Base-by-base conservation (phyloP, 37 sponge, comb jelly and placozoan species). In the Aplysina aerophoba region DNA sequence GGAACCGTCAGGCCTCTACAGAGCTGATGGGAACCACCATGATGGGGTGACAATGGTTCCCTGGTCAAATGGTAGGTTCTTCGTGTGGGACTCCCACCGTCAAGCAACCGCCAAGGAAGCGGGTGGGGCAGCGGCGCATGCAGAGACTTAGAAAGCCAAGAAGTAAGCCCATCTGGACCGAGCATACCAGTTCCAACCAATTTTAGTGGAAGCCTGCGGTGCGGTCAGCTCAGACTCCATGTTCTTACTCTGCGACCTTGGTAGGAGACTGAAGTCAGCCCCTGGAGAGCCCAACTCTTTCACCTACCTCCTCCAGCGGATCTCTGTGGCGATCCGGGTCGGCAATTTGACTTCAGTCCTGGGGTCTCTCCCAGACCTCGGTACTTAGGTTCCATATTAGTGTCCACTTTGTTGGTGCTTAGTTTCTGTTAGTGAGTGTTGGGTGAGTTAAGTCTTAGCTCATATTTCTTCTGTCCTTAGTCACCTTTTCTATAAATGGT, bases 31-130 rank as follows among this genome's bases (percentile, higher is more conserved):
- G 13, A 79, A 79, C 15, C 28, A 58, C 24, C 80, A 55, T 30
- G 80, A 79, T 79, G 80, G 80, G 5, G 13, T 79, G n/a, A 55
- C 80, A 11, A 14, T 22, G 27, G 80, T 79, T 13, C 80, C 80
- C 20, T 79, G 80, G 80, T 50, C 56, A 25, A 20, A 53, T 8
- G 80, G 80, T 21, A 79, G 27, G 28, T 79, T 28, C 6, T 37
- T 79, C 6, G 59, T 79, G 28, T 79, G 80, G 80, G 80, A 79
- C 34, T 79, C 80, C 22, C 24, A 53, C 80, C 17, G 25, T 15
- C 55, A 15, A 21, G 8, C 14, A 79, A 58, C 80, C 21, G 56
- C 59, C n/a, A 14, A 24, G 28, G 59, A 79, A 25, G 27, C 80
- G 12, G 80, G 80, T 13, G 80, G 59, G 28, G 80, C 59, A n/a